These are phyloP conservation scores for Phoeniculus purpureus DNA, from an alignment of 2,797 vertebrate genomes.

Conservation along the genomic window DNA sequence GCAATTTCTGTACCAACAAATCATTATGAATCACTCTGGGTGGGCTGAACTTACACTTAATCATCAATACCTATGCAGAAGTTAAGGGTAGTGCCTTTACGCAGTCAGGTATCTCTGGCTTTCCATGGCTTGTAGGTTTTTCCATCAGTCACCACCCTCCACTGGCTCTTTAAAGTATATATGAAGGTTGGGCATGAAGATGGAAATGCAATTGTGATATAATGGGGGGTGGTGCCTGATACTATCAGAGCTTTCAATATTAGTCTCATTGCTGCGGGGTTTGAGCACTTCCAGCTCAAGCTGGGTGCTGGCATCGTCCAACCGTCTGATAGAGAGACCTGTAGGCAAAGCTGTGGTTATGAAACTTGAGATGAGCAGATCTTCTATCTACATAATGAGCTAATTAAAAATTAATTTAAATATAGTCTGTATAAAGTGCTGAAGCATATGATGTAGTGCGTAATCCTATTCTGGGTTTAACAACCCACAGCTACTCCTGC, in stretches of 20 bases:
- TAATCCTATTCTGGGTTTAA: conserved; percentile 54
- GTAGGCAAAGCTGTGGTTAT: conserved; percentile 58
- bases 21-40: conserved; percentile 36
- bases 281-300: conserved; percentile 54
- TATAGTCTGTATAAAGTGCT: conserved; percentile 55
- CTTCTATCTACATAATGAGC: conserved; percentile 58
- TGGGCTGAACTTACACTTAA: conserved; percentile 42
- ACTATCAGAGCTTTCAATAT: conserved; percentile 62
- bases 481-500: conserved; percentile 42
- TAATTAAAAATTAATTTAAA: conserved; percentile 74
- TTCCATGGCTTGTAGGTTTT: neutral
- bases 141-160: conserved; percentile 13
- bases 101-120: neutral
- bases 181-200: conserved; percentile 7
- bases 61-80: conserved; percentile 33
- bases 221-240: conserved; percentile 63
- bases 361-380: conserved; percentile 57
- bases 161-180: neutral
- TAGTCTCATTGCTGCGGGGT: conserved; percentile 15
- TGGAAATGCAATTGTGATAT: conserved; percentile 39
- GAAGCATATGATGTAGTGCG: conserved; percentile 40
- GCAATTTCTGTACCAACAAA: neutral
- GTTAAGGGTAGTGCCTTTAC: neutral
- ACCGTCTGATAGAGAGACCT: conserved; percentile 56
- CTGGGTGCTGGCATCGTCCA: conserved; percentile 33